Conservation (phyloP, 2,113 vertebrate species). For the Panthera uncia region DNA sequence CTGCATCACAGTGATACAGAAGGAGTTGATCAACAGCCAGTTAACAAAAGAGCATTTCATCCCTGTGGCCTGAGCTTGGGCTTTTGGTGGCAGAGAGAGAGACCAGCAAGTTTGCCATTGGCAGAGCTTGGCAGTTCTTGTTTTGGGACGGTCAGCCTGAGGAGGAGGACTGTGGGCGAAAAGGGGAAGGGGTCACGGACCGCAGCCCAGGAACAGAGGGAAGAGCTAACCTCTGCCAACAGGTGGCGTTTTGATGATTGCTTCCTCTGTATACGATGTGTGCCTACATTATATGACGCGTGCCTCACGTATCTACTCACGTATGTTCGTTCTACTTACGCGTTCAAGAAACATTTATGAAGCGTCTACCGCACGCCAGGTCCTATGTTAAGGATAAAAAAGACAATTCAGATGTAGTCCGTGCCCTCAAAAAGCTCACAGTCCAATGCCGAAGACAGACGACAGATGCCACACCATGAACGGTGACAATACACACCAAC, state of each 20-base stretch:
- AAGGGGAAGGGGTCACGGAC: background rate
- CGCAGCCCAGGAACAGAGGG: background rate
- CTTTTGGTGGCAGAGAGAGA: background rate
- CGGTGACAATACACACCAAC: background rate
- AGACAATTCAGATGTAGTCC: background rate
- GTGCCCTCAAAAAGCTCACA: background rate
- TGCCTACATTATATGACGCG: background rate
- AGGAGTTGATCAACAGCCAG: background rate
- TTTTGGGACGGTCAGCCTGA: background rate
- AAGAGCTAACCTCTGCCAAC: background rate
- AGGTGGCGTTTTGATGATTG: background rate
- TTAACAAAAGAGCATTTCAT: background rate
- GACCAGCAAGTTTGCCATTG: background rate
- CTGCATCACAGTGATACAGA: background rate
- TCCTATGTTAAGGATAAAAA: background rate
- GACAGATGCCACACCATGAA: background rate
- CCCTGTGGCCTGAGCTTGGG: background rate
- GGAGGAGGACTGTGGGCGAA: too few species aligned
- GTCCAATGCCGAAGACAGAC: background rate
- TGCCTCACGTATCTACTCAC: background rate
- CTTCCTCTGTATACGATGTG: background rate
- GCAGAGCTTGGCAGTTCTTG: background rate
- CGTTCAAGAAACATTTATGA: background rate
- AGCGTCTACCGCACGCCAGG: background rate
- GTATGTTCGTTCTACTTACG: background rate